Evolutionary conservation across 2,888 invertebrate genomes (phyloP).

Genomic region (Globia sparganii): DNA sequence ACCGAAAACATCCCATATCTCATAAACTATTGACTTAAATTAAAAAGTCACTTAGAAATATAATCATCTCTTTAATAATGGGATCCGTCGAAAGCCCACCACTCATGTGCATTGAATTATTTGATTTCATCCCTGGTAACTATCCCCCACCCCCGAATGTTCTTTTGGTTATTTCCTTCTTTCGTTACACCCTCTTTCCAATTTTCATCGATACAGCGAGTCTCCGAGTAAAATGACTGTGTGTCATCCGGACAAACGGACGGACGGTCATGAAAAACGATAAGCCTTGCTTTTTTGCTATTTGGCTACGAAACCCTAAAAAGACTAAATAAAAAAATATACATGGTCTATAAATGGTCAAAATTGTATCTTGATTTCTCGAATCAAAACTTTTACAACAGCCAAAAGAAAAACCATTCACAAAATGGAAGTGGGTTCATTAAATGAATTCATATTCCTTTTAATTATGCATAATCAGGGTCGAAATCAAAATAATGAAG

Average conservation of each 20-base stretch:
- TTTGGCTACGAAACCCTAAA: neutral
- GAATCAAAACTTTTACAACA: neutral
- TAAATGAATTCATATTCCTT: conserved; percentile 33
- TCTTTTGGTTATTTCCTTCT: neutral
- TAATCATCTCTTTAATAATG: neutral
- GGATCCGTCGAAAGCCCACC: neutral
- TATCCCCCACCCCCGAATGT: too few species aligned
- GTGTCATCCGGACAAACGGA: neutral
- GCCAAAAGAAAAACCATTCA: conserved; percentile 11
- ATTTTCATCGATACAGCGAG: neutral
- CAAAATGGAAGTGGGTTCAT: conserved; percentile 16
- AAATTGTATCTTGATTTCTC: conserved; percentile 1
- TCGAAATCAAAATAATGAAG: conserved; percentile 49
- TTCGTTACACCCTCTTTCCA: neutral
- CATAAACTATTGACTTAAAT: neutral
- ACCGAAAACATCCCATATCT: neutral
- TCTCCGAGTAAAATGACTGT: neutral
- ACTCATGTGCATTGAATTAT: neutral
- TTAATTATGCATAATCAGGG: conserved; percentile 41
- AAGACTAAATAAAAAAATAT: neutral
- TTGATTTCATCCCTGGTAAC: neutral
- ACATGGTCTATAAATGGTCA: neutral
- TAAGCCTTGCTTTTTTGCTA: neutral
- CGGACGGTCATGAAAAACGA: neutral
- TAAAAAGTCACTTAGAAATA: neutral